Base-by-base conservation (phyloP, 92 coral and sea anemone genomes). In the Zoanthus solanderi region DNA sequence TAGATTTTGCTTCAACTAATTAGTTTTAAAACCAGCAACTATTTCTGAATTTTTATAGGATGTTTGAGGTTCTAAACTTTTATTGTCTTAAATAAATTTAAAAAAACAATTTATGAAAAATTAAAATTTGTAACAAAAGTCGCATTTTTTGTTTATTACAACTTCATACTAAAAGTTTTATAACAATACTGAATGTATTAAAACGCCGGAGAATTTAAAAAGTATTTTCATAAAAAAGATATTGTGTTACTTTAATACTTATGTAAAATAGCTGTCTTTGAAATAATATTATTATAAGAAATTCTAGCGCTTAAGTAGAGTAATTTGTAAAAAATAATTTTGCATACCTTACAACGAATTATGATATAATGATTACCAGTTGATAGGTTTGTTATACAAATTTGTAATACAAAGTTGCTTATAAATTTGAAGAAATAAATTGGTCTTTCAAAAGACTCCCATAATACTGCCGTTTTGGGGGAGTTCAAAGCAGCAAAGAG, bases 301-400 rank as follows among this genome's bases (percentile, higher is more conserved):
- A 6, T 11, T 69, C 34, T 63, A 18, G 63, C 34, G 23, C 54
- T 42, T 67, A 29, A 57, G 2, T 71, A 65, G 18, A 31, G 71
- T 44, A 45, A 37, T 69, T 69, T 67, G 85, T 81, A 66, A 81
- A 81, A 50, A n/a, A 63, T 47, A 58, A 81, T 44, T 81, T 79
- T 44, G 37, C 75, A 23, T 81, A 81, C 45, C 85, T 81, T 81
- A 81, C 75, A 81, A 65, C 65, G 74, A 68, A 65, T 30, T 81
- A 66, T 37, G 42, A 81, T 81, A 81, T 81, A 81, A 81, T 65
- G 75, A 81, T 81, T 81, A 3, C 75, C 31, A 15, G n/a, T 60
- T 48, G 50, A 76, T 73, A 16, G 13, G 31, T 63, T 69, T 69
- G 75, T 28, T 71, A 81, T 63, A 10, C 57, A 48, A 31, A 48